These are phyloP conservation scores for Lepidotrigona ventralis DNA, from an alignment of 1,140 invertebrate genomes.

Conservation along the genomic window DNA sequence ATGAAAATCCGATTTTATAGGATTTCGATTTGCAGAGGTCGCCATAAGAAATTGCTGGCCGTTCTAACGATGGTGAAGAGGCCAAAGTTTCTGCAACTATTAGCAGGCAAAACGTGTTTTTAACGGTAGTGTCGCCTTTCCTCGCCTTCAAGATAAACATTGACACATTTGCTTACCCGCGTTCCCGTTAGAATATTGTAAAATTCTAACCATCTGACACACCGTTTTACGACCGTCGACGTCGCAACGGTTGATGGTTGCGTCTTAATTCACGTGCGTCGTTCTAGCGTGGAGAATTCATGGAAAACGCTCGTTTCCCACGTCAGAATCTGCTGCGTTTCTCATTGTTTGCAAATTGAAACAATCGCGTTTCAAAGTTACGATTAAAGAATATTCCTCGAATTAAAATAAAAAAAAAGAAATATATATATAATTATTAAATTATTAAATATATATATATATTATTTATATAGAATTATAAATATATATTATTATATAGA, in stretches of 20 bases:
- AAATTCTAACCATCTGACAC: slow-evolving; percentile 35
- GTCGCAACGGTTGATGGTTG: background rate
- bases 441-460: too few relatives aligned
- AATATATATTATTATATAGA: too few relatives aligned
- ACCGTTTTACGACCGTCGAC: slow-evolving; percentile 1
- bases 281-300: background rate
- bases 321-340: background rate
- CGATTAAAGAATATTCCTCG: background rate
- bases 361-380: background rate
- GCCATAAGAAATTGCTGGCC: slow-evolving; percentile 20
- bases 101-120: background rate
- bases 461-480: too few relatives aligned
- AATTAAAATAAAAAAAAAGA: background rate
- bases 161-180: background rate
- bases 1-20: slow-evolving; percentile 14
- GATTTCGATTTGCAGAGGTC: slow-evolving; percentile 29
- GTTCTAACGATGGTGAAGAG: background rate
- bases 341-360: background rate
- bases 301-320: slow-evolving; percentile 13
- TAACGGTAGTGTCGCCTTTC: background rate
- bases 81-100: slow-evolving; percentile 2
- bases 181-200: slow-evolving; percentile 43
- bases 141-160: slow-evolving; percentile 15
- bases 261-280: slow-evolving; percentile 36
- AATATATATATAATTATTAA: background rate